Conservation (phyloP, 2,888 invertebrate species). For the Ceramica pisi region DNA sequence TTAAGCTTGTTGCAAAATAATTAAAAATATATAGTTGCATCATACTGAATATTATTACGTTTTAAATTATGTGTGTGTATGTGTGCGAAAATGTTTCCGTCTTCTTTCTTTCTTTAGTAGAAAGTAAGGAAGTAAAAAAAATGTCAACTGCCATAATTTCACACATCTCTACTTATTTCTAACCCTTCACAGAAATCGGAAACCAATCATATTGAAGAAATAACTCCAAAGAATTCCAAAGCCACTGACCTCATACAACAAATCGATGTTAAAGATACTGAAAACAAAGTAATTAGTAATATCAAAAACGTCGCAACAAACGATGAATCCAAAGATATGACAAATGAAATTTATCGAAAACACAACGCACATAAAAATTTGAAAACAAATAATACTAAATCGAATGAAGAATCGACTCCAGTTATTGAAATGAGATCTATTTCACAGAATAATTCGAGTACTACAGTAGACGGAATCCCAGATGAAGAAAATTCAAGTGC, state of each 20-base stretch:
- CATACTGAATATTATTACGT: no score
- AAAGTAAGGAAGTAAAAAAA: no score
- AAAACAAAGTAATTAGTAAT: conserved; percentile 5
- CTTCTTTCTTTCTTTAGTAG: no score
- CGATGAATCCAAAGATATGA: neutral
- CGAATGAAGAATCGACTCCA: neutral
- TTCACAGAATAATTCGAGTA: neutral
- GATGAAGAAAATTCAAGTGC: neutral
- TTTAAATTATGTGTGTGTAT: no score
- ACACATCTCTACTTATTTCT: neutral
- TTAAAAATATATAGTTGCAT: no score
- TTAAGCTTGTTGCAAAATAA: no score
- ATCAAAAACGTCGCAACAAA: conserved; percentile 2
- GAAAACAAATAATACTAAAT: conserved; percentile 2
- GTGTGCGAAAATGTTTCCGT: no score
- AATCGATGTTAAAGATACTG: conserved; percentile 45
- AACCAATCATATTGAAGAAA: neutral
- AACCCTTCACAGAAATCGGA: conserved; percentile 6
- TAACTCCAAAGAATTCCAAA: neutral
- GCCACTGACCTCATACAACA: conserved; percentile 18
- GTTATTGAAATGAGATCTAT: neutral
- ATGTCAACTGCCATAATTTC: no score
- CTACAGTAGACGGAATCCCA: neutral
- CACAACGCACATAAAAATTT: neutral
- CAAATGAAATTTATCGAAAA: neutral